These are phyloP conservation scores for Drosophila azteca DNA, from an alignment of 1,140 invertebrate genomes.

Conservation along the genomic window DNA sequence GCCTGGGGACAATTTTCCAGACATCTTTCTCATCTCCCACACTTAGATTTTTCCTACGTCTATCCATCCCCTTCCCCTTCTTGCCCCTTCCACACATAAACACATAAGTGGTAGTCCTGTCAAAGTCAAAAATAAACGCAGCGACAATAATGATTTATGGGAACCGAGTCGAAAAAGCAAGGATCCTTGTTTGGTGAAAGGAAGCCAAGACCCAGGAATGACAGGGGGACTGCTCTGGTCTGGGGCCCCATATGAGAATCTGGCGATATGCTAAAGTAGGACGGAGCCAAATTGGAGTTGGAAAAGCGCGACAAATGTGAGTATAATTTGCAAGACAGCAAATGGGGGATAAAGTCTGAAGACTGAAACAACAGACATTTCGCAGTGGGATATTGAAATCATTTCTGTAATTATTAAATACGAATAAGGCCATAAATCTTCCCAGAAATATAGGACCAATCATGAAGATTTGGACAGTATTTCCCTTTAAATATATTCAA, in stretches of 20 bases:
- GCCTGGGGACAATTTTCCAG: background rate
- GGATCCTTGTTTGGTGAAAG: conserved; percentile 34
- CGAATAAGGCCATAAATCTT: conserved; percentile 45
- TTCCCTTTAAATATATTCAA: conserved; percentile 14
- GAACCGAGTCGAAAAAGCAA: conserved; percentile 33
- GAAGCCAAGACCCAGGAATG: conserved; percentile 17
- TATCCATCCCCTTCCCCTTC: conserved; percentile 7
- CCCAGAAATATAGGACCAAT: conserved; percentile 7
- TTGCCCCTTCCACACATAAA: conserved; percentile 7
- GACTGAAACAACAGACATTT: background rate
- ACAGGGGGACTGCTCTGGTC: too few relatives aligned
- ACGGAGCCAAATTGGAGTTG: conserved; percentile 18
- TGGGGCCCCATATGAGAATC: conserved; percentile 47
- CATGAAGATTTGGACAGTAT: background rate
- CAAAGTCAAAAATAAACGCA: conserved; percentile 75
- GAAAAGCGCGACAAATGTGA: conserved; percentile 69
- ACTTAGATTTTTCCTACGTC: background rate
- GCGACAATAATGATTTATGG: conserved; percentile 74
- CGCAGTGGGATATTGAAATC: background rate
- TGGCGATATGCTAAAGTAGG: conserved; percentile 55
- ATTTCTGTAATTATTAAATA: conserved; percentile 35
- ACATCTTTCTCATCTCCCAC: conserved; percentile 1
- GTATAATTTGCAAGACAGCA: conserved; percentile 50
- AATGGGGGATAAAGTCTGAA: background rate
- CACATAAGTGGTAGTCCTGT: conserved; percentile 66